phyloP scores from a whole-genome alignment of 2,113 vertebrate species.

The Electrona antarctica region DNA sequence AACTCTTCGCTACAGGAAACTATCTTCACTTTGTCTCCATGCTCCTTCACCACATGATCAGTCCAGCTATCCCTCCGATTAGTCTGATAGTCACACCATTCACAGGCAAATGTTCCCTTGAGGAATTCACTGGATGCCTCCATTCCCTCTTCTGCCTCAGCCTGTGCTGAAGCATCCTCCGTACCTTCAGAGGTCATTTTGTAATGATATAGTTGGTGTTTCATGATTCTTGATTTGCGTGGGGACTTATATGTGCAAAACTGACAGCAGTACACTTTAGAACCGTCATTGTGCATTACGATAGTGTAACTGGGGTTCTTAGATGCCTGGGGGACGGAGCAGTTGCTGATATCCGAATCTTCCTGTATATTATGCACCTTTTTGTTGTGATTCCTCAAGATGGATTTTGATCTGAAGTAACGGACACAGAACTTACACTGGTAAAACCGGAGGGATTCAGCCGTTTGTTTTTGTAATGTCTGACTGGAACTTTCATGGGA shows the following conservation, averaged over 20 bases:
- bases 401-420: conserved; percentile 97
- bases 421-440: conserved; percentile 98
- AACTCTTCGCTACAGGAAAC: conserved; percentile 85
- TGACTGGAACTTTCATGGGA: conserved; percentile 83
- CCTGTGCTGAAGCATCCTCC: conserved; percentile 75
- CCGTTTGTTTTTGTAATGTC: conserved; percentile 83
- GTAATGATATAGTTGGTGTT: conserved; percentile 94
- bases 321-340: conserved; percentile 72
- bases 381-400: conserved; percentile 93
- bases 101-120: conserved; percentile 91
- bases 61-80: conserved; percentile 91
- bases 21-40: conserved; percentile 95
- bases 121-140: conserved; percentile 78
- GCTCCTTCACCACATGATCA: conserved; percentile 96
- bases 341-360: conserved; percentile 76
- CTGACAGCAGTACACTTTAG: conserved; percentile 94
- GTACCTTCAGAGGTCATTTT: conserved; percentile 69
- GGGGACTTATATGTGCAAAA: conserved; percentile 97
- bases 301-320: conserved; percentile 85
- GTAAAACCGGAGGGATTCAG: conserved; percentile 89
- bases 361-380: conserved; percentile 89
- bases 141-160: conserved; percentile 73
- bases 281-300: conserved; percentile 85
- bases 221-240: conserved; percentile 89
- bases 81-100: conserved; percentile 97